Base-by-base conservation (phyloP, 2,888 invertebrate species). In the Flabesymbios commensalis region DNA sequence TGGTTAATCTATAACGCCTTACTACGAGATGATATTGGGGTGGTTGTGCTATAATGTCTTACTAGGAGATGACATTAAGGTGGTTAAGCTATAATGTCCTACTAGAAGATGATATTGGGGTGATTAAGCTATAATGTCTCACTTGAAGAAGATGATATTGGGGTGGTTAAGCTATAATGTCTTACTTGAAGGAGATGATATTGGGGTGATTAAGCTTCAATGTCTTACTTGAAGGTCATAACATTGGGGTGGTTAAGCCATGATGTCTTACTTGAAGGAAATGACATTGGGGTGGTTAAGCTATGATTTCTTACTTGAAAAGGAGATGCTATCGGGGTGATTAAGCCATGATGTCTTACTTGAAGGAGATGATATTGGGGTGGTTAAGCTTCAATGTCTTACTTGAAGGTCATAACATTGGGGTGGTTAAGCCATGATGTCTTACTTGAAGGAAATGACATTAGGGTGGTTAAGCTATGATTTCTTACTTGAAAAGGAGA, bases 191-290 rank as follows among this genome's bases (percentile, higher is more conserved):
- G 78, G 90, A 89, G 55, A 94, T 91, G 73, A 98, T 92, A 82
- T 98, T 97, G n/a, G 91, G 91, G 83, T 98, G 96, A 79, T 94
- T 92, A 59, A 98, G 87, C 83, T 94, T 93, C n/a, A n/a, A n/a
- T n/a, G n/a, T n/a, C 82, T 75, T 72, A 84, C 84, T 82, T 89
- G 83, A 94, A 94, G 78, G 90, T 89, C 55, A 94, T 91, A 73
- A 98, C 92, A 82, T 98, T 97, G n/a, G 91, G 91, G 83, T 98
- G 96, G 79, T 94, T 92, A 59, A 98, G 87, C 83, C n/a, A n/a
- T n/a, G n/a, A n/a, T n/a, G n/a, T n/a, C 82, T 75, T 72, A 84
- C 84, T 82, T 89, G 83, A 94, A 94, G 78, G 90, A 89, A 55
- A 94, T 91, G 73, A 98, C 92, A 82, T 98, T 97, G n/a, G 91